These are phyloP conservation scores for Helostoma temminkii DNA, from an alignment of 2,797 vertebrate genomes.

Conservation along the genomic window DNA sequence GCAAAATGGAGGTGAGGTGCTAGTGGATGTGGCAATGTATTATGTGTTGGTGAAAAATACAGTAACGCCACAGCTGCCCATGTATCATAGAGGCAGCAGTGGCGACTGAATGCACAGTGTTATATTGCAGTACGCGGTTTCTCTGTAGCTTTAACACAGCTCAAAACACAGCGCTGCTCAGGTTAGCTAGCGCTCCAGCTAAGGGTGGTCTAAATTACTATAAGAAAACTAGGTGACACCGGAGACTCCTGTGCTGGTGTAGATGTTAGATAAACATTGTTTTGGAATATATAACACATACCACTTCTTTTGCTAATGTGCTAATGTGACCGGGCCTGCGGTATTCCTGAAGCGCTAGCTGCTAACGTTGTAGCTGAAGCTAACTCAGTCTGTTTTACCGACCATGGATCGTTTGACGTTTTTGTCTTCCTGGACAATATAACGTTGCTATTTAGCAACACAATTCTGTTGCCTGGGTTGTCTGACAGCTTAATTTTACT, in stretches of 20 bases:
- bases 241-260: neutral
- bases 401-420: neutral
- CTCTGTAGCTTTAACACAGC: neutral
- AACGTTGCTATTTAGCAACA: neutral
- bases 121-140: rapidly evolving
- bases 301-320: too few species aligned
- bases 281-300: neutral
- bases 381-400: neutral
- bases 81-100: conserved; percentile 22
- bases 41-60: neutral
- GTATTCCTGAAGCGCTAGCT: conserved; percentile 1
- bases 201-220: conserved; percentile 10
- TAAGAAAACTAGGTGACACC: neutral
- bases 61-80: rapidly evolving
- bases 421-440: rapidly evolving
- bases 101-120: neutral
- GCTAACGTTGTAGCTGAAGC: conserved; percentile 4
- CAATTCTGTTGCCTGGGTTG: rapidly evolving
- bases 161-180: neutral
- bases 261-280: rapidly evolving
- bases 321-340: neutral
- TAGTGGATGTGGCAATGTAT: conserved; percentile 9
- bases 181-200: conserved; percentile 21
- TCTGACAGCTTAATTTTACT: too few species aligned
- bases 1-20: conserved; percentile 86